A percentile compares a stretch with the other conserved stretches of the same genome.
Conservation (phyloP, 2,113 vertebrate species). For the Drymodes brunneopygia region DNA sequence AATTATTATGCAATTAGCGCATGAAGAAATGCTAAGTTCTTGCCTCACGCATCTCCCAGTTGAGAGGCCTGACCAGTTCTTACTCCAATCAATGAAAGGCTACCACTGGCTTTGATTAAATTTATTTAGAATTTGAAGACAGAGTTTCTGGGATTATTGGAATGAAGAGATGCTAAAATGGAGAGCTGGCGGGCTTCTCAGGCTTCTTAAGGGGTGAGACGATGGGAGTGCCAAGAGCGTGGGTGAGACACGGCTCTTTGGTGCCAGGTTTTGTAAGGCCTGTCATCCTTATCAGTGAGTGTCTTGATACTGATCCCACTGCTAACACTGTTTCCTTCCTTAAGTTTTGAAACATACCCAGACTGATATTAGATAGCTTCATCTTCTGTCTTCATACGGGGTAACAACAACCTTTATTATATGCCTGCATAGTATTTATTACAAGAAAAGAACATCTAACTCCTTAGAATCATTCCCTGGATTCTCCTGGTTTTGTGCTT, state of each 20-base stretch:
- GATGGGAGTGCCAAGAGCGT: neutral
- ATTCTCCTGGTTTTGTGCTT: neutral
- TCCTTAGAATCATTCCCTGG: neutral
- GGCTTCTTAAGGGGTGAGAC: neutral
- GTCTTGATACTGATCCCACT: neutral
- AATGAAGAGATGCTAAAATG: neutral
- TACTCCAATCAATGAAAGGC: neutral
- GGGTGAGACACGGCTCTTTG: neutral
- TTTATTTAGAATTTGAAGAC: neutral
- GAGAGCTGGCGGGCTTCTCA: neutral
- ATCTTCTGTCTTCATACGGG: neutral
- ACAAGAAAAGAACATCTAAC: neutral
- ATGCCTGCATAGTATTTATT: neutral
- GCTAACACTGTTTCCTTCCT: neutral
- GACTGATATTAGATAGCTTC: neutral
- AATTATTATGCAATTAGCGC: neutral
- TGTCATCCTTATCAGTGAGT: neutral
- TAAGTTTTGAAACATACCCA: neutral
- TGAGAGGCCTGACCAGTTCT: neutral
- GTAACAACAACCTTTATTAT: neutral
- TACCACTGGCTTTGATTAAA: neutral
- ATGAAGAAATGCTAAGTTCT: neutral
- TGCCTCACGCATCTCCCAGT: neutral
- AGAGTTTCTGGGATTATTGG: neutral
- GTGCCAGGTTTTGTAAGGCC: neutral